A percentile compares a stretch with the other conserved stretches of the same genome.
Evolutionary conservation across 2,797 vertebrate species (phyloP).

Genomic region (Poeciliopsis turneri): DNA sequence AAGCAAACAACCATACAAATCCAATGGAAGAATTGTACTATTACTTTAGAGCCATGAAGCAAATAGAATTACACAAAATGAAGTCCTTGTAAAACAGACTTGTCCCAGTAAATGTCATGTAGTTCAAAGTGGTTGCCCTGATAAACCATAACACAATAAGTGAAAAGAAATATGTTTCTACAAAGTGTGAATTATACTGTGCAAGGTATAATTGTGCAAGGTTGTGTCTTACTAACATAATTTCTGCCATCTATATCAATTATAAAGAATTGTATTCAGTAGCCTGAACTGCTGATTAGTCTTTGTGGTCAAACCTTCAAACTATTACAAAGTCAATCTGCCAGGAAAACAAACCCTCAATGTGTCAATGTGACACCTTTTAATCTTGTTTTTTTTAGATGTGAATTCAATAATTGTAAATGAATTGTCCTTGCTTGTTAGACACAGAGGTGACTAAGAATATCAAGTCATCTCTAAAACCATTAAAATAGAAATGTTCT

Average conservation of each 20-base stretch:
- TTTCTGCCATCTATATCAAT: background rate
- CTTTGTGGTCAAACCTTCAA: background rate
- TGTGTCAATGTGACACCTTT: background rate
- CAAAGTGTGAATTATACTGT: background rate
- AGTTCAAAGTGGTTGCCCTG: background rate
- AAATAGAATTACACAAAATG: background rate
- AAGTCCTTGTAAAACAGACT: background rate
- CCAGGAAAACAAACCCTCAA: background rate
- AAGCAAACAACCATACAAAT: background rate
- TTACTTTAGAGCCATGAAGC: background rate
- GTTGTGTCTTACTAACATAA: background rate
- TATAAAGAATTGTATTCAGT: background rate
- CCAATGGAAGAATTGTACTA: background rate
- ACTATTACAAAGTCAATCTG: background rate
- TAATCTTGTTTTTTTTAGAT: background rate
- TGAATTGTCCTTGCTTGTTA: background rate
- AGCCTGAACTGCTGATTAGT: background rate
- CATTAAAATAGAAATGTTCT: background rate
- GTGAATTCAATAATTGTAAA: background rate
- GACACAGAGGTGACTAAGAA: background rate
- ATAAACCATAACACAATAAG: background rate
- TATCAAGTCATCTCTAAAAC: background rate
- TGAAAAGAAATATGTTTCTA: background rate
- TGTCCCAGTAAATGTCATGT: background rate
- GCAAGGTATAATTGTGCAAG: background rate